Evolutionary conservation across 2,888 invertebrate genomes (phyloP).

Genomic region (Eucriotettix oculatus): DNA sequence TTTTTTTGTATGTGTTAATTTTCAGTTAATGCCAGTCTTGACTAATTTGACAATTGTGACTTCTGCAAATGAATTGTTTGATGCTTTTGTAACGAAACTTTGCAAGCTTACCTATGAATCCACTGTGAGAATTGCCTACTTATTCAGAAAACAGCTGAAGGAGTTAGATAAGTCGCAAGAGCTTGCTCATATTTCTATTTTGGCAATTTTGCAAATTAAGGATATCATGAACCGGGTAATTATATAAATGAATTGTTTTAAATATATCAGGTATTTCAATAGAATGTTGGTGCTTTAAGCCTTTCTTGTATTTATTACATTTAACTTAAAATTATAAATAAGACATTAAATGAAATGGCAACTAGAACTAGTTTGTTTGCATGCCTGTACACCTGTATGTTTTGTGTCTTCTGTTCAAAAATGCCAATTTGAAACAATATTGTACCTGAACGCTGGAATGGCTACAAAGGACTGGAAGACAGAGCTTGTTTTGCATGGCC

Average conservation of each 20-base stretch:
- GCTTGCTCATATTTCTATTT: constrained; percentile 27
- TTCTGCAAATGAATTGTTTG: constrained; percentile 32
- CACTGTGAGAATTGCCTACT: constrained; percentile 41
- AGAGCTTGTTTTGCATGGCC: no score
- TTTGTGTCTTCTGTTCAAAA: no score
- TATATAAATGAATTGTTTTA: not conserved
- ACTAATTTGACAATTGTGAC: constrained; percentile 24
- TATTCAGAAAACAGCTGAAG: constrained; percentile 33
- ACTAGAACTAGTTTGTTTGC: no score
- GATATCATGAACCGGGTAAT: constrained; percentile 25
- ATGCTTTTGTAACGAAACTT: constrained; percentile 40
- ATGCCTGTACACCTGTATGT: no score
- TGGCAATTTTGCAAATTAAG: constrained; percentile 28
- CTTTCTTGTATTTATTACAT: no score
- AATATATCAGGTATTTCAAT: no score
- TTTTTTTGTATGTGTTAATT: constrained; percentile 9
- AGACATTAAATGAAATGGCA: no score
- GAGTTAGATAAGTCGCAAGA: constrained; percentile 6
- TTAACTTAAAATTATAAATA: no score
- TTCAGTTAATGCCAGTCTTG: constrained; percentile 45
- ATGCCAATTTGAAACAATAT: no score
- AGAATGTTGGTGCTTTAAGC: no score
- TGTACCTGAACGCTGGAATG: no score
- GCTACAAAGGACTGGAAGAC: no score
- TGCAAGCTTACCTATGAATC: constrained; percentile 44